Conservation (phyloP, 1,140 invertebrate genomes). For the Teleogryllus occipitalis region DNA sequence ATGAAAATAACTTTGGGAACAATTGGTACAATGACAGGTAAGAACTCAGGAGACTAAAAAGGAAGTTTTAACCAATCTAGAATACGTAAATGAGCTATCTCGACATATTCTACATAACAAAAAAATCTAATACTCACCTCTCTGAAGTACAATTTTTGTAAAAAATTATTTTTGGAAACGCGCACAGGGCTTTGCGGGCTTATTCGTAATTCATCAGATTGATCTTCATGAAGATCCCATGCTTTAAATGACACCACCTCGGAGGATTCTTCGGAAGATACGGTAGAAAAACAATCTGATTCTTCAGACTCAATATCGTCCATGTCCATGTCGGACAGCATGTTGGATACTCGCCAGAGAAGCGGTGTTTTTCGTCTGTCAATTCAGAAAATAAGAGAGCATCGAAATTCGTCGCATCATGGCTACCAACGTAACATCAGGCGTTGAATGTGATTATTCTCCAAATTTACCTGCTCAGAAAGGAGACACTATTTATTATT, state of each 20-base stretch:
- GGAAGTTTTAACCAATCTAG: too few species aligned
- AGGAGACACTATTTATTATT: too few species aligned
- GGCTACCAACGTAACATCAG: too few species aligned
- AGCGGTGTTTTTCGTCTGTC: slow-evolving; percentile 3
- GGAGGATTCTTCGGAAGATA: not conserved
- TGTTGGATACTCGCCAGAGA: not conserved
- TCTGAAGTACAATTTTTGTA: not conserved
- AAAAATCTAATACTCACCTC: not conserved
- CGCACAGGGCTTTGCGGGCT: not conserved
- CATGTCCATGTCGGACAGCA: slow-evolving; percentile 3
- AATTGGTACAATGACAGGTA: too few species aligned
- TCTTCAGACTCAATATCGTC: not conserved
- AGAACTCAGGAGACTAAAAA: too few species aligned
- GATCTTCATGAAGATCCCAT: not conserved
- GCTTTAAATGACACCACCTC: not conserved
- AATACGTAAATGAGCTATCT: too few species aligned
- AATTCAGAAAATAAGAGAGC: not conserved
- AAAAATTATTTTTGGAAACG: not conserved
- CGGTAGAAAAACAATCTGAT: not conserved
- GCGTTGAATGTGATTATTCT: too few species aligned
- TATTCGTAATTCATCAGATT: not conserved
- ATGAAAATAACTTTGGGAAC: not conserved
- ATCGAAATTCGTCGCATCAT: not conserved
- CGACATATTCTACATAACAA: too few species aligned
- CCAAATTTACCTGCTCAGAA: too few species aligned